Evolutionary conservation across 2,113 vertebrate genomes (phyloP).

Genomic region (Ptilorrhoa leucosticta): DNA sequence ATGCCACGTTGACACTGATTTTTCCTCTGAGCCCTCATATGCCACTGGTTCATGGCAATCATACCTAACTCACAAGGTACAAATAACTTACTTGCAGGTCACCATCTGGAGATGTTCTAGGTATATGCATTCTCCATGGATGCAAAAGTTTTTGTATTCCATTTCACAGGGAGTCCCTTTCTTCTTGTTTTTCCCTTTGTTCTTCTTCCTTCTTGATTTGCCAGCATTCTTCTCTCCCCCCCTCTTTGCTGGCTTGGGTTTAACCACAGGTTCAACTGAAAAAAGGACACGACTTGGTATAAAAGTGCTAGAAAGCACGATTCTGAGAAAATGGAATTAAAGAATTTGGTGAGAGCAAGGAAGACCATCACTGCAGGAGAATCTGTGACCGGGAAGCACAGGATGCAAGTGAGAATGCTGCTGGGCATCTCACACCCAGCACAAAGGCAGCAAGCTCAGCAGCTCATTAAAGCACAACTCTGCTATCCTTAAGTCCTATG

Average conservation of each 20-base stretch:
- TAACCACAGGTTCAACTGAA: constrained; percentile 74
- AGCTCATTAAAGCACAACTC: not conserved
- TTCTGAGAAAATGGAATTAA: not conserved
- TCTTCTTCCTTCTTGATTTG: constrained; percentile 70
- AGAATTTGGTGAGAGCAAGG: not conserved
- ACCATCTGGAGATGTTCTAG: constrained; percentile 51
- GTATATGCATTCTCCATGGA: constrained; percentile 77
- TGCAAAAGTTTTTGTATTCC: constrained; percentile 76
- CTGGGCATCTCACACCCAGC: not conserved
- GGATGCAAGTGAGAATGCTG: not conserved
- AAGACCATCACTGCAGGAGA: not conserved
- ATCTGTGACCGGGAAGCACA: not conserved
- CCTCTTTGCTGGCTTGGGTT: constrained; percentile 66
- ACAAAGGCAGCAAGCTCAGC: not conserved
- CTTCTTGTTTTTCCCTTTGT: constrained; percentile 72
- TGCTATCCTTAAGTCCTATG: not conserved
- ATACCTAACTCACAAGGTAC: not conserved
- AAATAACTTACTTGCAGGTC: constrained; percentile 73
- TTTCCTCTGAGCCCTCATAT: not conserved
- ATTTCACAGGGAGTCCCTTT: constrained; percentile 71
- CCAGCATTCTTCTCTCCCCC: constrained; percentile 63
- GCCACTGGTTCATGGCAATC: not conserved
- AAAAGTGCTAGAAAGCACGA: not conserved
- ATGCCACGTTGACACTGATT: not conserved
- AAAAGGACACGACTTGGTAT: not conserved